Base-by-base conservation (phyloP, 2,888 invertebrate species). In the Nomada flava region DNA sequence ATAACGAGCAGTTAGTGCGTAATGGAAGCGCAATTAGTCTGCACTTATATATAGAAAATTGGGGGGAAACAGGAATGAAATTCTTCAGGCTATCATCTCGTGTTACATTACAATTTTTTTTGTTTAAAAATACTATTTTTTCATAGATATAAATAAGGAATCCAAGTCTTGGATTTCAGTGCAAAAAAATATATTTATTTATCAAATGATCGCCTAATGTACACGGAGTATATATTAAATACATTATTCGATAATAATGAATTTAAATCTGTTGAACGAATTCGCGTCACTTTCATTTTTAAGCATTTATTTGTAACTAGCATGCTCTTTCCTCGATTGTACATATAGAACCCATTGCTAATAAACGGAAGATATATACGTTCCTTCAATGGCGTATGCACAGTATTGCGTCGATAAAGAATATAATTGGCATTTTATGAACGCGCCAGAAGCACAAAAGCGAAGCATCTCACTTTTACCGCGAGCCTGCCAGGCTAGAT, bases 381-480 rank as follows among this genome's bases (percentile, higher is more conserved):
- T 10, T 60, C 11, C 29, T 60, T 70, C 47, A 50, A 47, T n/a
- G 20, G 18, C n/a, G 47, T 11, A 7, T 53, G 18, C 20, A 7
- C 11, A 18, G 23, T 42, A 57, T 42, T 55, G 55, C 23, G 5
- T 11, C 26, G 18, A 10, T 18, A 20, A 26, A 13, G 42, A 44
- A 57, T 68, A 42, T 55, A 65, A 73, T 57, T 65, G 20, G 36
- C 55, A 20, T 73, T 52, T 42, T 26, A 55, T 18, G 73, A 55
- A 44, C 29, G 52, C n/a, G 29, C 3, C 15, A 20, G 15, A 9
- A 50, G 9, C 18, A 18, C 26, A 23, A 72, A 57, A 72, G 57
- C 15, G 26, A 15, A 59, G 18, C n/a, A 20, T 23, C n/a, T 69
- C 26, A 62, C n/a, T 50, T 63, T 75, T 75, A 62, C 55, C 15